Conservation (phyloP, 2,888 invertebrate genomes). For the Melieria picta region DNA sequence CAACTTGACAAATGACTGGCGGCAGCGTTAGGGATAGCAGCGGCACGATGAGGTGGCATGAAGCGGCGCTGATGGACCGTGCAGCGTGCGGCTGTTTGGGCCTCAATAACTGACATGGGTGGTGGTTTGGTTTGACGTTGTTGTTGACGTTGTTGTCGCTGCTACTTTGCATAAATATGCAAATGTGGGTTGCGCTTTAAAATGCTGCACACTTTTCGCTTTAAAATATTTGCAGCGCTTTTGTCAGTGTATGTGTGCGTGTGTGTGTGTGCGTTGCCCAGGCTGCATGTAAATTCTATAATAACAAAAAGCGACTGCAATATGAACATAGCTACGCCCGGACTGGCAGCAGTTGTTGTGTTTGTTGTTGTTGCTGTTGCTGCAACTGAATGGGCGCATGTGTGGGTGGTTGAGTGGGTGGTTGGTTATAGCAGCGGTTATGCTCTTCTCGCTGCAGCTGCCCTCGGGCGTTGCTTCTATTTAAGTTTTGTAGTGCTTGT, state of each 20-base stretch:
- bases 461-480: background rate
- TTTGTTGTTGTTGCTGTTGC: background rate
- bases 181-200: constrained; percentile 4
- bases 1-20: constrained; percentile 23
- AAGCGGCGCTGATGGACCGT: too few relatives aligned
- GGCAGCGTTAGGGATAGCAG: constrained; percentile 8
- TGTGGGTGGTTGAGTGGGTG: background rate
- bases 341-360: too few relatives aligned
- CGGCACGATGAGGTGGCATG: constrained; percentile 4
- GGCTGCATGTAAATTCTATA: too few relatives aligned
- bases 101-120: background rate
- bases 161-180: constrained; percentile 23
- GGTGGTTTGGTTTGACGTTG: background rate
- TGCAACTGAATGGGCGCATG: constrained; percentile 2
- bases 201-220: too few relatives aligned
- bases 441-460: too few relatives aligned
- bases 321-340: too few relatives aligned
- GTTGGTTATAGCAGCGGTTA: background rate
- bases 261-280: too few relatives aligned
- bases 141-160: background rate
- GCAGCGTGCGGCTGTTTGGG: too few relatives aligned
- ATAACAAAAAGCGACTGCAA: too few relatives aligned
- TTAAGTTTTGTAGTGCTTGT: constrained; percentile 1
- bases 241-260: too few relatives aligned
- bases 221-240: too few relatives aligned